These are phyloP conservation scores for Galaxea fascicularis DNA, from an alignment of 92 coral and sea anemone species.

Conservation along the genomic window DNA sequence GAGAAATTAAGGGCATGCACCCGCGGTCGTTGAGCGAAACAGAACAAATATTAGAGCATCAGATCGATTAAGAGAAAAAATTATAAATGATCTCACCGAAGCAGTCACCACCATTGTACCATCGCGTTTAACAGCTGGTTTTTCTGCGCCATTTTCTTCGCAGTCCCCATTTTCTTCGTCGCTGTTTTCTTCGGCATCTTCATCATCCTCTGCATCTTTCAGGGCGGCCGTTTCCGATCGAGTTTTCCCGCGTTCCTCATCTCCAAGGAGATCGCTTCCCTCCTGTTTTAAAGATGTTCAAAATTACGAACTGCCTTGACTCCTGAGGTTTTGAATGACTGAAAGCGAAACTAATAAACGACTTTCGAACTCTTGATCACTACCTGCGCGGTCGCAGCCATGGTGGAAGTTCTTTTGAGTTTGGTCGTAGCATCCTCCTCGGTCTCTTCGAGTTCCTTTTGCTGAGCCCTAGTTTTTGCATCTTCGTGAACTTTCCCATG, in stretches of 20 bases:
- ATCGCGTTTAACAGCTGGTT: conserved; percentile 83
- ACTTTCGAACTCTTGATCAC: conserved; percentile 23
- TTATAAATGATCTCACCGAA: conserved; percentile 62
- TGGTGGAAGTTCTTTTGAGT: conserved; percentile 83
- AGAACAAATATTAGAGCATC: too few relatives aligned
- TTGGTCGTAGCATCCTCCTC: conserved; percentile 62
- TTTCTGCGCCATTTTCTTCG: conserved; percentile 63
- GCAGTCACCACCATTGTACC: conserved; percentile 90
- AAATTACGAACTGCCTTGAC: conserved; percentile 28
- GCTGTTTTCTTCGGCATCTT: conserved; percentile 48
- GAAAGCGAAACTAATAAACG: conserved; percentile 16
- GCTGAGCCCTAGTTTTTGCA: conserved; percentile 88
- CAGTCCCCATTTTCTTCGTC: conserved; percentile 57
- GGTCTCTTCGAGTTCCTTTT: conserved; percentile 77
- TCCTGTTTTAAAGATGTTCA: conserved; percentile 65
- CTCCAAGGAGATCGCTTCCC: conserved; percentile 91
- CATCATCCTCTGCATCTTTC: conserved; percentile 71
- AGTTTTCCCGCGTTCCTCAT: conserved; percentile 93
- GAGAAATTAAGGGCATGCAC: not conserved
- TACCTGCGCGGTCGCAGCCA: conserved; percentile 91
- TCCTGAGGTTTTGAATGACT: conserved; percentile 20
- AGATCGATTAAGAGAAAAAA: not conserved
- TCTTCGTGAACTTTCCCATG: conserved; percentile 85
- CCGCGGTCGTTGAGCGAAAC: conserved; percentile 31
- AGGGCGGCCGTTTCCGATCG: conserved; percentile 85